These are phyloP conservation scores for Meles meles DNA, from an alignment of 2,113 vertebrate species.

Conservation along the genomic window DNA sequence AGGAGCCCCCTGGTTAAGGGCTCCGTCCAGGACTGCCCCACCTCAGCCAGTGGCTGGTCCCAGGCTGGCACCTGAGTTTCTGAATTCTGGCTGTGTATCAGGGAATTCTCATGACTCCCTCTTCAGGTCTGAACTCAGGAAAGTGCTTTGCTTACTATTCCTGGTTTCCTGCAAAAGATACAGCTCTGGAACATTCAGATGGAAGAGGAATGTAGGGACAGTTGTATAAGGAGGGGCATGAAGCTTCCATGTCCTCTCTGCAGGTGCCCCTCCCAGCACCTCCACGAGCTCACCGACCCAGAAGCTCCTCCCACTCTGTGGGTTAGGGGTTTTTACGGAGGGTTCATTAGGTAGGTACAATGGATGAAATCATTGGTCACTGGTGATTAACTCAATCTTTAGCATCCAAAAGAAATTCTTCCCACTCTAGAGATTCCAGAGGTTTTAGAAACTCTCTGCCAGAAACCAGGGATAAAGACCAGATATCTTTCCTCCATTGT, in stretches of 20 bases:
- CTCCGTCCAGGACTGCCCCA: not conserved
- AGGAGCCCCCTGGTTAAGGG: not conserved
- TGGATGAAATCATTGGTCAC: not conserved
- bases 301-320: not conserved
- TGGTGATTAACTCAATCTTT: not conserved
- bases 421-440: not conserved
- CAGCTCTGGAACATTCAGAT: not conserved
- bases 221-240: rapidly evolving
- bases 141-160: not conserved
- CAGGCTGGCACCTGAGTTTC: not conserved
- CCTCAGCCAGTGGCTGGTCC: not conserved
- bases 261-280: not conserved
- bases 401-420: not conserved
- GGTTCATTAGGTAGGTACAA: not conserved
- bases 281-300: not conserved
- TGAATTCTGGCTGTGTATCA: not conserved
- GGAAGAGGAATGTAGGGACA: not conserved
- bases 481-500: not conserved
- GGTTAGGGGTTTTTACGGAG: not conserved
- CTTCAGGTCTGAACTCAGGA: not conserved
- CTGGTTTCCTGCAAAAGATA: not conserved
- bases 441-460: not conserved
- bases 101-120: not conserved
- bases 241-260: not conserved
- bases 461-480: not conserved